These are phyloP conservation scores for Hippasteria phrygiana DNA, from an alignment of 53 echinoderm and acorn worm genomes.

Conservation along the genomic window DNA sequence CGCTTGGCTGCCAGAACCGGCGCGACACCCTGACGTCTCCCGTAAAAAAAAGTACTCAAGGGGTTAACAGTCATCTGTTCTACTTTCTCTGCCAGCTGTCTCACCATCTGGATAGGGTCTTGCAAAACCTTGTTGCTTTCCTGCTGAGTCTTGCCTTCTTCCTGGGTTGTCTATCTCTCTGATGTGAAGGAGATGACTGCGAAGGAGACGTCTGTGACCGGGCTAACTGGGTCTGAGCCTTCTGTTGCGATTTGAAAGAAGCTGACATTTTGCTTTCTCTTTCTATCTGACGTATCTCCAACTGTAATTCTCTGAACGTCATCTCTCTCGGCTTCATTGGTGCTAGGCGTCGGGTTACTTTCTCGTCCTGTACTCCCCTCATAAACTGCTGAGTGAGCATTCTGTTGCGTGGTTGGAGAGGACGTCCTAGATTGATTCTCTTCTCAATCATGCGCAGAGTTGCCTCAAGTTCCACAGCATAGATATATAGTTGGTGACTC, in stretches of 20 bases:
- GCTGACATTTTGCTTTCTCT: background rate
- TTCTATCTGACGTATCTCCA: slow-evolving; percentile 31
- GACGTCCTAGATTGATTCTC: slow-evolving; percentile 4
- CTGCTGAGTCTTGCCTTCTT: background rate
- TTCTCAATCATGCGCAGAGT: slow-evolving; percentile 14
- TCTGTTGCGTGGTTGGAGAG: background rate
- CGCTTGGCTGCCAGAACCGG: no score
- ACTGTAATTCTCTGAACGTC: slow-evolving; percentile 23
- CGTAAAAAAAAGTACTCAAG: no score
- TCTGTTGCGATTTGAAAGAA: background rate
- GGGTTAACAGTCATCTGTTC: slow-evolving; percentile 25
- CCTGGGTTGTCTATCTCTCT: background rate
- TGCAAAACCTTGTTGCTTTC: background rate
- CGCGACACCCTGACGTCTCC: no score
- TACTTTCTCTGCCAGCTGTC: slow-evolving; percentile 30
- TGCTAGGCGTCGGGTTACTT: slow-evolving; percentile 32
- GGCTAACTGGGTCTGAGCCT: background rate
- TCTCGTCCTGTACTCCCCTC: slow-evolving; percentile 37
- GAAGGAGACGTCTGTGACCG: no score
- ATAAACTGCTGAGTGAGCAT: slow-evolving; percentile 44
- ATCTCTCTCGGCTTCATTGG: slow-evolving; percentile 50
- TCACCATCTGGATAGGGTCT: background rate
- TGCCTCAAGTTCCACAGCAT: slow-evolving; percentile 4
- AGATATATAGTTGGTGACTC: slow-evolving; percentile 19
- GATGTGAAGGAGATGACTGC: background rate